Conservation (phyloP, 2,888 invertebrate species). For the Thera obeliscata region DNA sequence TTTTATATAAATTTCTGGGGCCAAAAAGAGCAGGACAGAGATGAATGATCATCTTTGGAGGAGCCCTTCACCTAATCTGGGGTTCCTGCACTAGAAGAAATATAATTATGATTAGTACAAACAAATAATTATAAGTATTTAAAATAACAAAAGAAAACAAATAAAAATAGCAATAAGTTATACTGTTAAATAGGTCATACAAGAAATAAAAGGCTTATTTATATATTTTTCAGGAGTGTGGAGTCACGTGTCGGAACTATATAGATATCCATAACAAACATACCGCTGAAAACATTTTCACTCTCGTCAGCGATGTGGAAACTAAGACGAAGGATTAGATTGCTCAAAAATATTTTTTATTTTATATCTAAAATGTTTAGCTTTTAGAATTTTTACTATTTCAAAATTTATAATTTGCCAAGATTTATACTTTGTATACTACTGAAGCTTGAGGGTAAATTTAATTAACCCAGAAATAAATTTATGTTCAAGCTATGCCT, state of each 20-base stretch:
- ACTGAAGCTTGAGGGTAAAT: background rate
- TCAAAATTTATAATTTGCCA: background rate
- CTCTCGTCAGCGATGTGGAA: conserved; percentile 71
- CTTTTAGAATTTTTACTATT: background rate
- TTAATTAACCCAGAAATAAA: background rate
- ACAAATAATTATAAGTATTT: too few relatives aligned
- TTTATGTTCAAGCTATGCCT: background rate
- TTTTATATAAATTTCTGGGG: too few relatives aligned
- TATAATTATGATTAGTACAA: too few relatives aligned
- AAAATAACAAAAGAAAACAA: too few relatives aligned
- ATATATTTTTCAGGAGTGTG: conserved; percentile 69
- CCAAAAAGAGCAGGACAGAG: too few relatives aligned
- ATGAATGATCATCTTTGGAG: too few relatives aligned
- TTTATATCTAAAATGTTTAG: background rate
- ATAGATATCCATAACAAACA: conserved; percentile 69
- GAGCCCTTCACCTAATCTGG: too few relatives aligned
- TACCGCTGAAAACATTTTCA: conserved; percentile 77
- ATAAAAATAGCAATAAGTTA: too few relatives aligned
- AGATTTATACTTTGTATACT: background rate
- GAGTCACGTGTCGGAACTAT: conserved; percentile 75
- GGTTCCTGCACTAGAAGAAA: too few relatives aligned
- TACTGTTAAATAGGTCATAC: too few relatives aligned
- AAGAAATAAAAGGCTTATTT: background rate
- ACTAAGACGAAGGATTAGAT: conserved; percentile 63
- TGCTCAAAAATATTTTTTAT: background rate